Evolutionary conservation across 2,113 vertebrate genomes (phyloP), one percentile per base, ranked within the genome.

Genomic region (Cyanistes caeruleus): DNA sequence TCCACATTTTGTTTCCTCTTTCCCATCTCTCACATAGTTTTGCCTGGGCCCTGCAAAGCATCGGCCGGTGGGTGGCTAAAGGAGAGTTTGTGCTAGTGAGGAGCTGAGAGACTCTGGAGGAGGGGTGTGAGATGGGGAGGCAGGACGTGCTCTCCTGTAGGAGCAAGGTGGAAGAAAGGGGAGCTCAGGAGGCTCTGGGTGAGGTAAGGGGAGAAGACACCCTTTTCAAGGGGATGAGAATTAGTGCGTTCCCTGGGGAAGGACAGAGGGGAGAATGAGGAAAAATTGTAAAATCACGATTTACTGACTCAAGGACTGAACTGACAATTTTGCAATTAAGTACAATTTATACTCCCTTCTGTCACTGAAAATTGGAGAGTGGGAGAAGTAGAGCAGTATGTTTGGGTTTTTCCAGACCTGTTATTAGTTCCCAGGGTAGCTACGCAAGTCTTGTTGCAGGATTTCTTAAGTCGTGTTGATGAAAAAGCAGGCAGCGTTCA

Each of bases 251-350:
- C 15, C 12, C 7, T 43, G 37, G 49, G 24, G 77, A 76, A 52
- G 17, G 17, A 41, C 30, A 79, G 67, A 67, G 49, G 48, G 33
- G 20, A 86, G 59, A 94, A 84, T 41, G 22, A 84, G 37, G 75
- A 80, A 64, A 72, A 84, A 41, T 51, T 53, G 52, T 67, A 49
- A 67, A 93, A 93, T 46, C 25, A 0, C 60, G 21, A 79, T 85
- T 89, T 79, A 93, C 84, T 87, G 58, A 94, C 49, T 95, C 52
- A 72, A 68, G 87, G 87, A 82, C 81, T 13, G 16, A 95, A 79
- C 77, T 72, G 84, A 75, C 70, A 91, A 89, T 97, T 91, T 94
- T 88, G 39, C 73, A 96, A 88, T 96, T 95, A 96, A 95, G 63
- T 83, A 84, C 90, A 81, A 74, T 96, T 93, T 94, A 63, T 85